Percentiles rank a stretch among this genome's conserved stretches.
phyloP scores from a whole-genome alignment of 2,888 invertebrate species.

The Rhagonycha fulva region DNA sequence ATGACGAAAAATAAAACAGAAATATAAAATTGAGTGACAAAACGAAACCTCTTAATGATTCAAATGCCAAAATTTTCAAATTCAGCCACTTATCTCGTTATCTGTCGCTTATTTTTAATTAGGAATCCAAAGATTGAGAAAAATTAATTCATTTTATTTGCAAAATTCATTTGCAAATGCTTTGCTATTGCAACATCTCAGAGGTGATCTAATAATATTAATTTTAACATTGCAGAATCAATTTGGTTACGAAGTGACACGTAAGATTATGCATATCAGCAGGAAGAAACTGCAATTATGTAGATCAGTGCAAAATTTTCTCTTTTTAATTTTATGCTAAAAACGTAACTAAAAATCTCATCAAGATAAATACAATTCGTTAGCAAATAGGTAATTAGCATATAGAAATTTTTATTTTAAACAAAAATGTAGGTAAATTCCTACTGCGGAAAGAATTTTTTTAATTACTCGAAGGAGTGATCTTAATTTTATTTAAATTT shows the following conservation, averaged over 20 bases:
- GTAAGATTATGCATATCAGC: not conserved
- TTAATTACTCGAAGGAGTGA: too few species aligned
- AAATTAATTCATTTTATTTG: too few species aligned
- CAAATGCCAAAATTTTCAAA: not conserved
- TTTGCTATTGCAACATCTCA: not conserved
- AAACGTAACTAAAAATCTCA: not conserved
- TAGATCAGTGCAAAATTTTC: not conserved
- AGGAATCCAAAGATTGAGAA: not conserved
- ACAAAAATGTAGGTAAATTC: too few species aligned
- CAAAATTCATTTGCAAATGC: not conserved
- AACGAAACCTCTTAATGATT: not conserved
- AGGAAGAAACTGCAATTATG: not conserved
- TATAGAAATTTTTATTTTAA: not conserved
- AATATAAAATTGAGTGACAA: not conserved
- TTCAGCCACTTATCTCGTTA: not conserved
- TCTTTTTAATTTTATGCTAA: not conserved
- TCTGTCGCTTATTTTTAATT: not conserved
- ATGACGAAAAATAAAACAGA: not conserved
- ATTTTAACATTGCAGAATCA: not conserved
- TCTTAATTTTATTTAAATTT: too few species aligned
- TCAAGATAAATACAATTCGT: not conserved
- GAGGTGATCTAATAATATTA: not conserved
- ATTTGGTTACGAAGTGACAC: not conserved
- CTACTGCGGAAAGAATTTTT: too few species aligned
- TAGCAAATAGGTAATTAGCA: not conserved